Evolutionary conservation across 2,113 vertebrate species (phyloP).

Genomic region (Polyodon spathula): DNA sequence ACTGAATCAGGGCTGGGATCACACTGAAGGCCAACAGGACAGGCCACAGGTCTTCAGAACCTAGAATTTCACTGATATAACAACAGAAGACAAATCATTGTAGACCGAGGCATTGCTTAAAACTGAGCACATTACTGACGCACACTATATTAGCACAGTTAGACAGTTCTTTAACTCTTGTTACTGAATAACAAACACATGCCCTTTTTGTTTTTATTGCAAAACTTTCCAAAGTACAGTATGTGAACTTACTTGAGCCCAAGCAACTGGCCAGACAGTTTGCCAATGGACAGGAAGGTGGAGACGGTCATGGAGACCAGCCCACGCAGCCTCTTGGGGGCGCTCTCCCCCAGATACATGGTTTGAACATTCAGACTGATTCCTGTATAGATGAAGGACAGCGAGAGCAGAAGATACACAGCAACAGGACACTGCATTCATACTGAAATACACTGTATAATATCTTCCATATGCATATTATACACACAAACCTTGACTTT

Average conservation of each 20-base stretch:
- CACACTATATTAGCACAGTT: too few species aligned
- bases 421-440: background rate
- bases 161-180: too few species aligned
- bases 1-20: slow-evolving; percentile 51
- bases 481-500: too few species aligned
- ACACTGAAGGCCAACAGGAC: slow-evolving; percentile 55
- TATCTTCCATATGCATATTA: too few species aligned
- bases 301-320: slow-evolving; percentile 48
- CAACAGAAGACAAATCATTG: slow-evolving; percentile 16
- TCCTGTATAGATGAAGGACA: slow-evolving; percentile 35
- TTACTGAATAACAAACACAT: too few species aligned
- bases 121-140: background rate
- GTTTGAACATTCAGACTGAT: slow-evolving; percentile 44
- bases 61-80: slow-evolving; percentile 60
- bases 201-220: slow-evolving; percentile 18
- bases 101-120: background rate
- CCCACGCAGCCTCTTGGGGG: slow-evolving; percentile 58
- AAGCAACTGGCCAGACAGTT: slow-evolving; percentile 62
- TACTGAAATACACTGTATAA: too few species aligned
- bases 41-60: slow-evolving; percentile 55
- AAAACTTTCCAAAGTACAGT: background rate
- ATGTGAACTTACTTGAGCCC: slow-evolving; percentile 68
- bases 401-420: background rate
- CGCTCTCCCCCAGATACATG: slow-evolving; percentile 59
- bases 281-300: slow-evolving; percentile 51